phyloP scores from a whole-genome alignment of 2,797 vertebrate species.

The Meda fulgida region DNA sequence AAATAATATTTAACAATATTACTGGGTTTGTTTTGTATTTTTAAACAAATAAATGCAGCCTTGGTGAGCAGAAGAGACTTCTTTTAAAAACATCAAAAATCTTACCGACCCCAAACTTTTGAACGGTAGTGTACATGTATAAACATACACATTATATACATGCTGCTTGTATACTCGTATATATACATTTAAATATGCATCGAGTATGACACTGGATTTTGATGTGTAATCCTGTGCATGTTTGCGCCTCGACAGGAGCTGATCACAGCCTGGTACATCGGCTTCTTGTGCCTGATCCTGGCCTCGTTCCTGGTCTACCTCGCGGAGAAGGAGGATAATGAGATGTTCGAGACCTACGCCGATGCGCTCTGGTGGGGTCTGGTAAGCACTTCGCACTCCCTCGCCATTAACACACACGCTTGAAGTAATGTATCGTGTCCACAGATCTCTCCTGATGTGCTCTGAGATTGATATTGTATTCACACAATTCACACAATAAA shows the following conservation, averaged over 20 bases:
- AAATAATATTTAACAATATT: too few species aligned
- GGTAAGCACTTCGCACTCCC: conserved; percentile 75
- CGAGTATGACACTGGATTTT: background rate
- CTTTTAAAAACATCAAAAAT: too few species aligned
- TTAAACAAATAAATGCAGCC: too few species aligned
- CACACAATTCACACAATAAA: conserved; percentile 5
- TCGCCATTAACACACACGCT: background rate
- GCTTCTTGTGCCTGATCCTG: conserved; percentile 96
- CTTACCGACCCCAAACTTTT: too few species aligned
- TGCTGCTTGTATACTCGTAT: too few species aligned
- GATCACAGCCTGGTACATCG: conserved; percentile 99
- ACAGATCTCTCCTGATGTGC: background rate
- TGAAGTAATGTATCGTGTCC: background rate
- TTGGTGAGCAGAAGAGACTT: too few species aligned
- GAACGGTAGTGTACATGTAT: too few species aligned
- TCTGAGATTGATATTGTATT: background rate
- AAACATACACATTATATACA: too few species aligned
- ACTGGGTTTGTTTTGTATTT: too few species aligned
- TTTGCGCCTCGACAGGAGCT: conserved; percentile 63
- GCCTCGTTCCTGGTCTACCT: conserved; percentile 97
- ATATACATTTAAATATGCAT: background rate
- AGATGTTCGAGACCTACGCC: conserved; percentile 97
- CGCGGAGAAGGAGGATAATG: conserved; percentile 96
- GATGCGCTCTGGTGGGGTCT: conserved; percentile 99
- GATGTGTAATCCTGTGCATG: conserved; percentile 1